Conservation (phyloP, 2,113 vertebrate species). For the Butorides virescens region DNA sequence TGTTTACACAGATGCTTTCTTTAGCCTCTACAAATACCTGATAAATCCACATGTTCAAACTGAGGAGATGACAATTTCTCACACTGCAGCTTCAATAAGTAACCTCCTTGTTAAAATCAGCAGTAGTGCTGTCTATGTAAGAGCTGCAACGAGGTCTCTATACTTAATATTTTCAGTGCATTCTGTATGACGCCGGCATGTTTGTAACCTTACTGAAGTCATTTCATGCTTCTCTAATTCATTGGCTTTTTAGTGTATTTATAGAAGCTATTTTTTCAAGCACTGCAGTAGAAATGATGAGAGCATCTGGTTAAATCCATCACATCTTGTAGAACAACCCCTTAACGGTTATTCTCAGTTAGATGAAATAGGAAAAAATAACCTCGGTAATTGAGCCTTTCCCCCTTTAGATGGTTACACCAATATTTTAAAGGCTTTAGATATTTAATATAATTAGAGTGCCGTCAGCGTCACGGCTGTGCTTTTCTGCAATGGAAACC, state of each 20-base stretch:
- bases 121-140: neutral
- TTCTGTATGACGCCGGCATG: neutral
- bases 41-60: neutral
- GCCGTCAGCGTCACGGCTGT: neutral
- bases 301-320: conserved; percentile 68
- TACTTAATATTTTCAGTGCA: conserved; percentile 36
- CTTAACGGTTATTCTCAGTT: conserved; percentile 15
- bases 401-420: conserved; percentile 16
- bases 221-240: conserved; percentile 62
- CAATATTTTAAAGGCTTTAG: conserved; percentile 36
- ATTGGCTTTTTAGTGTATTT: conserved; percentile 50
- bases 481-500: conserved; percentile 17
- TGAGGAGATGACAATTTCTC: neutral
- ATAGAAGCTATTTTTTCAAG: conserved; percentile 56
- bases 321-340: conserved; percentile 1
- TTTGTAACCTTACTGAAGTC: conserved; percentile 65
- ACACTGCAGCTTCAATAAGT: neutral
- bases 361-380: conserved; percentile 35
- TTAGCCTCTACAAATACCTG: neutral
- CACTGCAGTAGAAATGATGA: conserved; percentile 46
- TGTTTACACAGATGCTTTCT: neutral
- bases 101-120: neutral
- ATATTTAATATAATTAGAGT: conserved; percentile 46
- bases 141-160: neutral
- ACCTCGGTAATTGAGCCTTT: conserved; percentile 62